Base-by-base conservation (phyloP, 2,797 vertebrate genomes). In the Tragelaphus eurycerus region DNA sequence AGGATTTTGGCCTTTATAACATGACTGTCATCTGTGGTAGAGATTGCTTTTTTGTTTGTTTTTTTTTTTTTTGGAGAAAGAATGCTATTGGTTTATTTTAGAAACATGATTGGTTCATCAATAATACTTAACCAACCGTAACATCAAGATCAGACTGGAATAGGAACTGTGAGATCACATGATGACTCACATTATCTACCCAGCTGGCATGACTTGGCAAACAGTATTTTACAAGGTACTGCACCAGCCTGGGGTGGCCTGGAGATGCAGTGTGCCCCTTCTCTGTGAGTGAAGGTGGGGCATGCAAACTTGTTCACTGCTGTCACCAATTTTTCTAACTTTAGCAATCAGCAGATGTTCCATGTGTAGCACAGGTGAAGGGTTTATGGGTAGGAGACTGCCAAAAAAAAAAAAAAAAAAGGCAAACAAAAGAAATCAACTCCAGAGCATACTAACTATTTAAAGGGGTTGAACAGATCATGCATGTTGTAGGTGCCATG, bases 101-200 rank as follows among this genome's bases (percentile, higher is more conserved):
- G 88, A 67, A 92, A 87, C n/a, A 67, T 97, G 98, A 98, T 98
- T 98, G 96, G 88, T 92, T 98, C 97, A 98, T 97, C 98, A 98
- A 96, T 96, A 97, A 96, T 90, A 98, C 52, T 97, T 98, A 98
- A 98, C 88, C 93, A 98, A 96, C 84, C 1, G 1, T 81, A 97
- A 96, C 91, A 97, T 95, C 90, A 98, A 98, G 91, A 97, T 97
- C 93, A 98, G 74, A 54, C 52, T 95, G 29, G 90, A 96, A 96
- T 12, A 94, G n/a, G 54, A 89, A 76, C 60, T n/a, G 90, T 64
- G 74, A 64, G 25, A 17, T 96, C 92, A 82, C 87, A 92, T 55
- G 94, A 86, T 95, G 96, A 97, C 96, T 98, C 84, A 95, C 7
- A 13, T 90, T 97, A 95, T 92, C 86, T 93, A 97, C 92, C 86